A percentile compares a stretch with the other conserved stretches of the same genome.
Evolutionary conservation across 2,797 vertebrate species (phyloP).

Genomic region (Adrianichthys oophorus): DNA sequence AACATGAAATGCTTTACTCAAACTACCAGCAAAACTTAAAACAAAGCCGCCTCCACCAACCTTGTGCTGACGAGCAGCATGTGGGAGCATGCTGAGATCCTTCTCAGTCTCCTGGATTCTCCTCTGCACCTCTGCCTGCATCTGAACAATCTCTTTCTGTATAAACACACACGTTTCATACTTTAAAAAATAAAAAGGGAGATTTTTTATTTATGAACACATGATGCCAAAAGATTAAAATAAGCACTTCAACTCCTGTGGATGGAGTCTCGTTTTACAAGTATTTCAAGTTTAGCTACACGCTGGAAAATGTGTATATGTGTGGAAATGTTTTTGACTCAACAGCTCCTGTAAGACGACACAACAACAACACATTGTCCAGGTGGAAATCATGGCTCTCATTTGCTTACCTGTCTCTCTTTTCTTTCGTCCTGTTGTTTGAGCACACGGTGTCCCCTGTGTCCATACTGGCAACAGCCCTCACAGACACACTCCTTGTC

Average conservation of each 20-base stretch:
- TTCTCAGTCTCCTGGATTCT: slow-evolving; percentile 51
- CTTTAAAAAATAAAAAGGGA: not conserved
- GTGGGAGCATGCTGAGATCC: slow-evolving; percentile 51
- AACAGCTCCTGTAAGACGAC: not conserved
- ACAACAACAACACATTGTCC: not conserved
- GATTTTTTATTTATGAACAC: too few species aligned
- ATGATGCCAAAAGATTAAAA: too few species aligned
- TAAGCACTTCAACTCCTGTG: too few species aligned
- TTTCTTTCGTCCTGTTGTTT: slow-evolving; percentile 62
- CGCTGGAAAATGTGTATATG: slow-evolving; percentile 1
- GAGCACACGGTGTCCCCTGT: slow-evolving; percentile 72
- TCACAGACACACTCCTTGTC: slow-evolving; percentile 74
- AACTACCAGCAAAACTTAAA: not conserved
- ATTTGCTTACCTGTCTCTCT: slow-evolving; percentile 66
- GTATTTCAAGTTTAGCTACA: slow-evolving; percentile 27
- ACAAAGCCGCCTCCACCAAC: slow-evolving; percentile 22
- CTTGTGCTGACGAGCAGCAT: slow-evolving; percentile 56
- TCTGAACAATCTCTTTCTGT: slow-evolving; percentile 61
- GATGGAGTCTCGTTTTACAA: slow-evolving; percentile 14
- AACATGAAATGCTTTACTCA: not conserved
- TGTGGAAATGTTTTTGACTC: slow-evolving; percentile 8
- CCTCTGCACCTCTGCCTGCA: slow-evolving; percentile 55
- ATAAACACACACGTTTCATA: slow-evolving; percentile 25
- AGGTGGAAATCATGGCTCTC: not conserved
- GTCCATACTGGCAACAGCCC: slow-evolving; percentile 67